These are phyloP conservation scores for Lerema accius DNA, from an alignment of 1,140 invertebrate genomes.

Conservation along the genomic window DNA sequence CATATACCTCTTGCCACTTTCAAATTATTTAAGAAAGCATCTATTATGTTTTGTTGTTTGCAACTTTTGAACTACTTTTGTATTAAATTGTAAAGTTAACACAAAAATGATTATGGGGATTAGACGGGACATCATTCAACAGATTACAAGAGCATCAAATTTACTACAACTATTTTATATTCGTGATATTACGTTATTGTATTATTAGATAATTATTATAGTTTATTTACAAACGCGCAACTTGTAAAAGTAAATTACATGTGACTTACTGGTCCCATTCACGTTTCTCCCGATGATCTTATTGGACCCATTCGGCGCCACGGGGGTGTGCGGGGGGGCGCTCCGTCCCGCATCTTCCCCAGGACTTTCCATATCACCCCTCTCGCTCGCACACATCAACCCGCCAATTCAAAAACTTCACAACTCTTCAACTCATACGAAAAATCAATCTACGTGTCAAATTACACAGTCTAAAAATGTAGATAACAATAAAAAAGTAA, in stretches of 20 bases:
- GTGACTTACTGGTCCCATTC: slow-evolving; percentile 80
- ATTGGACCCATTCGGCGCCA: slow-evolving; percentile 71
- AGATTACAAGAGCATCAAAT: too few species aligned
- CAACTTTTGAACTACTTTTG: too few species aligned
- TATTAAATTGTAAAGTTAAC: too few species aligned
- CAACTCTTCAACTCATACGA: slow-evolving; percentile 45
- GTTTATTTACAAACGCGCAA: slow-evolving; percentile 17
- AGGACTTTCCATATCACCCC: slow-evolving; percentile 75
- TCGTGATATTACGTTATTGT: too few species aligned
- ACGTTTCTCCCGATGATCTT: slow-evolving; percentile 80
- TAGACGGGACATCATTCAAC: too few species aligned
- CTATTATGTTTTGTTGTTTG: too few species aligned
- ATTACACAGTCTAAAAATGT: slow-evolving; percentile 20
- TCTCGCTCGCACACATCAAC: slow-evolving; percentile 79
- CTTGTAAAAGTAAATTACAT: slow-evolving; percentile 43
- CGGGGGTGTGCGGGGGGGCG: slow-evolving; percentile 59
- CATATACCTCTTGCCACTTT: too few species aligned
- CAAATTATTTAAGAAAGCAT: too few species aligned
- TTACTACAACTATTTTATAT: too few species aligned
- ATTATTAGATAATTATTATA: neutral
- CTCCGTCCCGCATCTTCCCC: slow-evolving; percentile 75
- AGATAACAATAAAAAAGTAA: too few species aligned
- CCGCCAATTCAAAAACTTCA: slow-evolving; percentile 70
- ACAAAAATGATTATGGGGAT: too few species aligned
- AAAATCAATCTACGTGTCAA: slow-evolving; percentile 1